Percentiles rank a stretch among this genome's conserved stretches.
Conservation (phyloP, 2,113 vertebrate genomes). For the Artemisiospiza belli region DNA sequence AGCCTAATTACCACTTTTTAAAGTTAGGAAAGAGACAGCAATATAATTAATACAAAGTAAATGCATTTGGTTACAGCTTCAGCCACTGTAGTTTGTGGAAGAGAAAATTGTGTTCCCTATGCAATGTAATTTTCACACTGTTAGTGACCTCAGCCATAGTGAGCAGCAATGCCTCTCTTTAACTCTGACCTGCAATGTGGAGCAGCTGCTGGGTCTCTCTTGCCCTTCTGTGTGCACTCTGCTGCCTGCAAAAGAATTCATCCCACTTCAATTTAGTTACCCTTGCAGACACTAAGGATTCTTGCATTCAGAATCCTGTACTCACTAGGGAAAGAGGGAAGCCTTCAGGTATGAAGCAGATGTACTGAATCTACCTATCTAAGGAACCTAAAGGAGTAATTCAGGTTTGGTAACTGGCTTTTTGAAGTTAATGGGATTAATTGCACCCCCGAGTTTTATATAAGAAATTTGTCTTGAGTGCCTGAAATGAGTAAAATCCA, state of each 20-base stretch:
- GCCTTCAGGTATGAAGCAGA: background rate
- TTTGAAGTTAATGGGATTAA: background rate
- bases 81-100: background rate
- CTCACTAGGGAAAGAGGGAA: background rate
- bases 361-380: background rate
- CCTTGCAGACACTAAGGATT: background rate
- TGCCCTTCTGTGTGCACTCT: background rate
- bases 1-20: background rate
- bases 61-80: background rate
- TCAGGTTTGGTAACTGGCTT: background rate
- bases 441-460: background rate
- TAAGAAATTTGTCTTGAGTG: background rate
- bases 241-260: background rate
- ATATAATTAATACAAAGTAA: background rate
- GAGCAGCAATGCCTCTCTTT: background rate
- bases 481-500: background rate
- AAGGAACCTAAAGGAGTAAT: background rate
- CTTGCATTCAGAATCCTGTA: background rate
- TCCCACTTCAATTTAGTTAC: background rate
- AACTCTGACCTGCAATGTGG: rapidly evolving
- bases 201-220: background rate
- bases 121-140: background rate
- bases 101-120: background rate
- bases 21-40: background rate
- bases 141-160: background rate